Percentiles rank a stretch among this genome's conserved stretches.
phyloP scores from a whole-genome alignment of 2,888 invertebrate genomes.

The Xiphydria camelus region DNA sequence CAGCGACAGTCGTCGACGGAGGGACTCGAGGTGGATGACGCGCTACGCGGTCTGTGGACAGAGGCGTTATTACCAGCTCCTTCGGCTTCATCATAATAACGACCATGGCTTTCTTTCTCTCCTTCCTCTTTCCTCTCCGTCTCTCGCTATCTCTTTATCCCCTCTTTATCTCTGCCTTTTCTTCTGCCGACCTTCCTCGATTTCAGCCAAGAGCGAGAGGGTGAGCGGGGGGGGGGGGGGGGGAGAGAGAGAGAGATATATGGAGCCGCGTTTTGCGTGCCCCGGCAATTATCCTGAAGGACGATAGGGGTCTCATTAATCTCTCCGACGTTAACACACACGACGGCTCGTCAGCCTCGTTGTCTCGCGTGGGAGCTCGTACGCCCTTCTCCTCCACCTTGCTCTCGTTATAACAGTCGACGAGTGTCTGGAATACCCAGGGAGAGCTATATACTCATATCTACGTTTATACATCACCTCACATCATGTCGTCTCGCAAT shows the following conservation, averaged over 20 bases:
- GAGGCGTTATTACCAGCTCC: no score
- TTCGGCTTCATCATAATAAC: no score
- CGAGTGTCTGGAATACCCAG: no score
- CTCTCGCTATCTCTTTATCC: conserved; percentile 26
- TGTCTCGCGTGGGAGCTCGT: conserved; percentile 29
- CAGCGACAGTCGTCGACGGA: no score
- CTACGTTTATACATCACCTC: no score
- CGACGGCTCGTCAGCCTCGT: conserved; percentile 40
- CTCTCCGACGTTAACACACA: conserved; percentile 34
- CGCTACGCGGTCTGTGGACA: no score
- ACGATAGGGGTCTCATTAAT: conserved; percentile 23
- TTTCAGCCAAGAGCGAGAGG: no score
- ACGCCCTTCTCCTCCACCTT: conserved; percentile 10
- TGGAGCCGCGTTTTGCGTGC: conserved; percentile 41
- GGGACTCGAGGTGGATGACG: no score
- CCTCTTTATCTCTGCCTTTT: conserved; percentile 10
- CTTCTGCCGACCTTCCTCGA: background rate
- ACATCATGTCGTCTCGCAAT: no score
- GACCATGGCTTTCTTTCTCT: conserved; percentile 11
- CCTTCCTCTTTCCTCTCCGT: conserved; percentile 18
- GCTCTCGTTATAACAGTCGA: conserved; percentile 36
- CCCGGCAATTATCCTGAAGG: conserved; percentile 45
- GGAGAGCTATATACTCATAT: no score
- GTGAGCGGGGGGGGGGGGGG: no score
- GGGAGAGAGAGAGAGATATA: no score